phyloP scores from a whole-genome alignment of 2,113 vertebrate species.

The Clarias magur region DNA sequence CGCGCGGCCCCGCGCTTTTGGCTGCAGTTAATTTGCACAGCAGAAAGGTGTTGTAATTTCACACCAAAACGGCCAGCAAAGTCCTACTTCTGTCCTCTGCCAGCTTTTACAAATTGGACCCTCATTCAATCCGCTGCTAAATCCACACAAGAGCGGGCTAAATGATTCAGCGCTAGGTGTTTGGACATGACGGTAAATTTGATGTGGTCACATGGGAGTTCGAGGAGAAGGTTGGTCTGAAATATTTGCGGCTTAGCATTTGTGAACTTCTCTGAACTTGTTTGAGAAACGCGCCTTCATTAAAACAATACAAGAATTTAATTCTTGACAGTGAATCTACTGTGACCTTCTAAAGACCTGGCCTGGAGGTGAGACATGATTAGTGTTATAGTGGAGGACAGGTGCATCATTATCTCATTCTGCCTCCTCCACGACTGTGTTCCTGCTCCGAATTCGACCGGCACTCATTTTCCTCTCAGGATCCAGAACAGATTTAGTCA shows the following conservation, averaged over 20 bases:
- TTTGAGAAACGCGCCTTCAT: constrained; percentile 61
- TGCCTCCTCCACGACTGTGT: constrained; percentile 62
- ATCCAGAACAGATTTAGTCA: constrained; percentile 75
- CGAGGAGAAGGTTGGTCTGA: neutral
- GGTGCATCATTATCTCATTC: constrained; percentile 79
- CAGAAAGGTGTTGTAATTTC: constrained; percentile 82
- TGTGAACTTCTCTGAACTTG: constrained; percentile 12
- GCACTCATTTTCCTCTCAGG: constrained; percentile 70
- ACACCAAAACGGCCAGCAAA: constrained; percentile 36
- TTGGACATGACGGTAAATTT: constrained; percentile 9
- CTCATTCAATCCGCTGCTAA: constrained; percentile 58
- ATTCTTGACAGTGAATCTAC: constrained; percentile 71
- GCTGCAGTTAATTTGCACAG: constrained; percentile 74
- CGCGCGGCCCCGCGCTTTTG: constrained; percentile 74
- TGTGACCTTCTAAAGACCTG: constrained; percentile 73
- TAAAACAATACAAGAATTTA: constrained; percentile 74
- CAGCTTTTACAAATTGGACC: constrained; percentile 60
- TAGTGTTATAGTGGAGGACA: constrained; percentile 78
- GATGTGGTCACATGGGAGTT: neutral
- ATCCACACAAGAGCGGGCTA: constrained; percentile 53
- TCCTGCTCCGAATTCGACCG: constrained; percentile 60
- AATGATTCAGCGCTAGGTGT: constrained; percentile 46
- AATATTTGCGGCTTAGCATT: neutral
- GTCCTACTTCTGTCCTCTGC: constrained; percentile 44
- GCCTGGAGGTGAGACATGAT: constrained; percentile 76